These are phyloP conservation scores for Calameuta pallipes DNA, from an alignment of 2,888 invertebrate species.

Conservation along the genomic window DNA sequence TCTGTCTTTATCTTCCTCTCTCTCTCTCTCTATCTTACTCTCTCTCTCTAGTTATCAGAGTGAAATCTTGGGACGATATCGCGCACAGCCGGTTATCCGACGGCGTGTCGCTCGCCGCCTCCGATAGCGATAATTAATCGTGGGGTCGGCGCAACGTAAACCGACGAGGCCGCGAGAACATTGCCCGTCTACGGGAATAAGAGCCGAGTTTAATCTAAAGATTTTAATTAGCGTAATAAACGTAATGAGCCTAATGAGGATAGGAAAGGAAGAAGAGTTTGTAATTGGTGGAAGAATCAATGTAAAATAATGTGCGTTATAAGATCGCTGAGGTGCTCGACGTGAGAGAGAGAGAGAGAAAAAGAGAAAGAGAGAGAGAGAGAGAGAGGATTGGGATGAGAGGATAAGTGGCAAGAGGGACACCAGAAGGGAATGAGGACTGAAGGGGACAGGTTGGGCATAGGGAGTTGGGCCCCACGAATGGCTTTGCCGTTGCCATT, in stretches of 20 bases:
- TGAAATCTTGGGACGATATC: not conserved
- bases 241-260: slow-evolving; percentile 20
- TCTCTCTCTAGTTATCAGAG: not conserved
- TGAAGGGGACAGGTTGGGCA: not conserved
- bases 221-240: not conserved
- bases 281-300: not conserved
- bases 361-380: too few relatives aligned
- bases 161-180: not conserved
- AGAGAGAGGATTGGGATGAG: too few relatives aligned
- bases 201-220: not conserved
- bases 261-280: not conserved
- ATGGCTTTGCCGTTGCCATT: slow-evolving; percentile 6
- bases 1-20: slow-evolving; percentile 9
- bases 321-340: not conserved
- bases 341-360: not conserved
- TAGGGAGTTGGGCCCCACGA: slow-evolving; percentile 11
- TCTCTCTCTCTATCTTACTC: slow-evolving; percentile 1
- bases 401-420: too few relatives aligned
- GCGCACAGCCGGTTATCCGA: not conserved
- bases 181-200: not conserved
- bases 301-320: not conserved
- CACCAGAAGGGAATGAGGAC: too few relatives aligned
- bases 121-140: not conserved
- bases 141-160: not conserved
- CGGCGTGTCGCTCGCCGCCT: not conserved